Evolutionary conservation across 92 coral and sea anemone species (phyloP), one percentile per base, ranked within the genome.

Genomic region (Palythoa caribaeorum): DNA sequence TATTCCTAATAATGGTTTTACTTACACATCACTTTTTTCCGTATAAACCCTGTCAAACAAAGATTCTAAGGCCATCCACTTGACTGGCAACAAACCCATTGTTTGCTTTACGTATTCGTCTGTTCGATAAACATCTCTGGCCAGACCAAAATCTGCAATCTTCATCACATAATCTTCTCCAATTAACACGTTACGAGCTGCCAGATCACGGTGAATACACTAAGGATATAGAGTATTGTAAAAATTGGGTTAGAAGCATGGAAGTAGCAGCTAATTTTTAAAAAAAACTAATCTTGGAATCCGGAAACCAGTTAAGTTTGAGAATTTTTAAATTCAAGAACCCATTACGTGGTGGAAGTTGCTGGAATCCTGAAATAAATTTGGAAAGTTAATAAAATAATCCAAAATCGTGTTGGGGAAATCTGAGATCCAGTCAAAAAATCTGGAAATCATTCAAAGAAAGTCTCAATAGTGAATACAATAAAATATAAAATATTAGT

Each of bases 61-160:
- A 12, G 98, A 96, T 75, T 96, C 98, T 15, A 94, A 66, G 12
- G 98, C 97, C 98, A 96, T 96, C 98, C 98, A 96, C 77, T 96
- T 96, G 5, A 96, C 93, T 14, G 98, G 98, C 37, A 96, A 87
- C 65, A 94, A 60, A 9, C 97, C 96, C 35, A 84, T 92, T n/a
- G 97, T 91, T 71, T 93, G 88, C 89, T 94, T 96, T 20, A 96
- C 97, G 75, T 96, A 96, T 28, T 91, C 91, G 60, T 96, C 97
- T 55, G 90, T 95, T 78, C 94, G 90, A 76, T 93, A 96, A 35
- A 96, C 90, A 92, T 96, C 98, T 28, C 98, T 90, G 19, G 98
- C 97, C 21, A 96, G 88, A 73, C 98, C 98, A 90, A 96, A 96
- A 79, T 96, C 98, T 14, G 98, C 93, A 55, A 96, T 96, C 90